Base-by-base conservation (phyloP, 1,140 invertebrate species). In the Bombyx mandarina region DNA sequence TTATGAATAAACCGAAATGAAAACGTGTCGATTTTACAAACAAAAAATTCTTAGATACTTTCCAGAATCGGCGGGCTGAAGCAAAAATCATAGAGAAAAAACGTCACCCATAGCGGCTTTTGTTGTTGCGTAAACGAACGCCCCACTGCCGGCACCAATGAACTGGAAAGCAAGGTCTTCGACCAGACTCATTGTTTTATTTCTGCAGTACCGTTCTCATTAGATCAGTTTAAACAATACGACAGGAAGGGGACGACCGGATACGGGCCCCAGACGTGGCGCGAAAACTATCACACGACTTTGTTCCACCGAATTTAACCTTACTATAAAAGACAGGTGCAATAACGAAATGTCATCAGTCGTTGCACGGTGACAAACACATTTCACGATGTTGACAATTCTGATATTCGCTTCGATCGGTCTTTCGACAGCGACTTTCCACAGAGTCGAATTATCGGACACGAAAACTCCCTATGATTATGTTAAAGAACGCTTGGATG, bases 151-250 rank as follows among this genome's bases (percentile, higher is more conserved):
- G 71, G 18, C 68, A 67, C 75, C 81, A 84, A 66, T 85, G 73
- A 74, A 85, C 75, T 84, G 84, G 81, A 85, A 87, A 80, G 81
- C 84, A 87, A 87, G 84, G 84, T 87, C 84, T 82, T 69, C 62
- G 73, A 67, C 69, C 69, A 63, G 57, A 63, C 66, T 71, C 69
- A 79, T 82, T 85, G 79, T 85, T 62, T 70, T 73, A 77, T 76
- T 83, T 70, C 71, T 72, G 57, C 67, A 62, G 75, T 77, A 62
- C 63, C 72, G 82, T 82, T 82, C 77, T 80, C 79, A 84, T 84
- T 87, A 79, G 70, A 75, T 60, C 76, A 80, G 73, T 83, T 73
- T 75, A 84, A 76, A 87, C 84, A 87, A 87, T 86, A 82, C 75
- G 72, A 77, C 82, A 86, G 82, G 84, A 87, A 85, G 84, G 76